phyloP scores from a whole-genome alignment of 2,797 vertebrate species.

The Acropternis orthonyx region DNA sequence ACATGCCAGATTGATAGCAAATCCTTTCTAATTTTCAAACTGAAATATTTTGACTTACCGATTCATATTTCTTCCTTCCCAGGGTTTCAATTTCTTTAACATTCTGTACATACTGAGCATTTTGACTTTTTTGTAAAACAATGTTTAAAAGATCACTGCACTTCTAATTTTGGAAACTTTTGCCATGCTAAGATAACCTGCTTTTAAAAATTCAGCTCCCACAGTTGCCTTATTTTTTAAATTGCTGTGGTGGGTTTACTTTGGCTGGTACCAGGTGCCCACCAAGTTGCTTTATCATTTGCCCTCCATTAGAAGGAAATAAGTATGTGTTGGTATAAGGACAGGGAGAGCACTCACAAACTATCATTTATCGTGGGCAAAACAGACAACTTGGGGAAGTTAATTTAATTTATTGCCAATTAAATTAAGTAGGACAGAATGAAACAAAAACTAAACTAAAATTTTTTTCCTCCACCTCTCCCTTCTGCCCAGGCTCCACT shows the following conservation, averaged over 20 bases:
- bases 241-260: neutral
- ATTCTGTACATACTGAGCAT: neutral
- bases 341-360: neutral
- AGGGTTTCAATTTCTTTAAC: neutral
- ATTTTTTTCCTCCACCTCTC: rapidly evolving
- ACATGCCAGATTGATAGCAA: neutral
- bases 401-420: neutral
- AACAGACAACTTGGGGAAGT: neutral
- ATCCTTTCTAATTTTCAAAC: neutral
- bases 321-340: neutral
- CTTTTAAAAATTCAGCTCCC: neutral
- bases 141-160: neutral
- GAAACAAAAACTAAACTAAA: neutral
- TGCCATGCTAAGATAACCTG: neutral
- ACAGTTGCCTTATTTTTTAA: neutral
- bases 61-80: neutral
- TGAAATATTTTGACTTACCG: neutral
- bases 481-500: neutral
- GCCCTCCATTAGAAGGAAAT: neutral
- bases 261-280: neutral
- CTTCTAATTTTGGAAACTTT: neutral
- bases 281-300: neutral
- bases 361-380: neutral
- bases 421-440: neutral
- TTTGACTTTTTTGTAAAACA: neutral